Evolutionary conservation across 2,113 vertebrate species (phyloP).

Genomic region (Thermophis baileyi): DNA sequence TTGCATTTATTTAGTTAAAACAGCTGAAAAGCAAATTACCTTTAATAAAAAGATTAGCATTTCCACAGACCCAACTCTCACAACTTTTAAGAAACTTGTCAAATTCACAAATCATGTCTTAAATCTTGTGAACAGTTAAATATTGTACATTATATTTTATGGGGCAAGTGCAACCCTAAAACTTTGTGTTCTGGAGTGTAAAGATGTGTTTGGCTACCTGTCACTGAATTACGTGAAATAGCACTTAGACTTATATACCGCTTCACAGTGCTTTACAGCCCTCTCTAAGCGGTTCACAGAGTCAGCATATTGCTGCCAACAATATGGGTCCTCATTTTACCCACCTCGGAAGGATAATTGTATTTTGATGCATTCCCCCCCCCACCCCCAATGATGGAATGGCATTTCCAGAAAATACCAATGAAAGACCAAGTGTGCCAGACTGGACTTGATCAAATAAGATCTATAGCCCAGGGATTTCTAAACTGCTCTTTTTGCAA

Average conservation of each 20-base stretch:
- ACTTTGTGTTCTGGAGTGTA: background rate
- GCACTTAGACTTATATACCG: too few relatives aligned
- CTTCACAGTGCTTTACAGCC: too few relatives aligned
- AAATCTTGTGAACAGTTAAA: background rate
- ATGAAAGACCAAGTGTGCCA: background rate
- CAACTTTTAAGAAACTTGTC: background rate
- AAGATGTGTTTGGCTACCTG: background rate
- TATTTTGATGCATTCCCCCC: background rate
- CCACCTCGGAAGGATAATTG: too few relatives aligned
- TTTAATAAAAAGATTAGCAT: background rate
- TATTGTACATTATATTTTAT: background rate
- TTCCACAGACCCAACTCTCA: background rate
- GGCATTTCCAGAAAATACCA: background rate
- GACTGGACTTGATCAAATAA: background rate
- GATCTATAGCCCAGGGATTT: background rate
- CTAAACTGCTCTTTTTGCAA: background rate
- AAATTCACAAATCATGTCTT: background rate
- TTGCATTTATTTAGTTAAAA: background rate
- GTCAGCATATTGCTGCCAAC: too few relatives aligned
- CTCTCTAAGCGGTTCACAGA: too few relatives aligned
- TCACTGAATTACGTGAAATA: background rate
- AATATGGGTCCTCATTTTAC: too few relatives aligned
- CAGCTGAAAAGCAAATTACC: background rate
- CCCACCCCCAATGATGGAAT: background rate
- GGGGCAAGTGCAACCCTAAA: background rate